These are phyloP conservation scores for Nebria brevicollis DNA, from an alignment of 2,888 invertebrate species.

Conservation along the genomic window DNA sequence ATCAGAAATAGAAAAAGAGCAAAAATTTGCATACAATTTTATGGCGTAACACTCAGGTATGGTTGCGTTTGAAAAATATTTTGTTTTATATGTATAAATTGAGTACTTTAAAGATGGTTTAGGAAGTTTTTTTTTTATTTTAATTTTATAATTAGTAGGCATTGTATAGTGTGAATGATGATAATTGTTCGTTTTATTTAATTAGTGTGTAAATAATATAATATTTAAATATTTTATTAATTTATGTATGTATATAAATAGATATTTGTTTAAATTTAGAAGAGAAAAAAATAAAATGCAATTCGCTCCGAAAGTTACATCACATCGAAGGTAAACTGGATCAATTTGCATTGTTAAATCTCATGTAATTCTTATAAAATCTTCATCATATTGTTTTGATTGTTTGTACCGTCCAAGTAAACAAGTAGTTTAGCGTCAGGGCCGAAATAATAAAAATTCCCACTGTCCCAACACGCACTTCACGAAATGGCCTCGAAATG, in stretches of 20 bases:
- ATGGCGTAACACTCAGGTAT: constrained; percentile 9
- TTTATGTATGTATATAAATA: not conserved
- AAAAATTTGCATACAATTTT: constrained; percentile 8
- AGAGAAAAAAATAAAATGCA: constrained; percentile 38
- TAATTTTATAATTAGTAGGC: not conserved
- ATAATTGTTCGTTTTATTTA: not conserved
- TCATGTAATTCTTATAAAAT: constrained; percentile 40
- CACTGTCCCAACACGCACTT: not conserved
- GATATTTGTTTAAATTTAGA: not conserved
- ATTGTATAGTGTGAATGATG: not conserved
- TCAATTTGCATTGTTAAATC: constrained; percentile 28
- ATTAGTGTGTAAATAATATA: not conserved
- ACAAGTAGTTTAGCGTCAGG: constrained; percentile 3
- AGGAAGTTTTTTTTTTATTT: not conserved
- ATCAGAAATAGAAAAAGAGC: constrained; percentile 3
- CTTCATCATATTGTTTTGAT: constrained; percentile 31
- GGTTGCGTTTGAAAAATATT: constrained; percentile 9
- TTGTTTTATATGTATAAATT: not conserved
- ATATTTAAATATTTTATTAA: not conserved
- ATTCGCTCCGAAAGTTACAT: constrained; percentile 40
- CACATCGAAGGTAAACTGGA: constrained; percentile 40
- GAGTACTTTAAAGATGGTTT: not conserved
- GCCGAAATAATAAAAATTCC: not conserved
- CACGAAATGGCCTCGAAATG: not conserved
- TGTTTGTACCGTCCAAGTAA: constrained; percentile 1